Evolutionary conservation across 1,140 invertebrate genomes (phyloP).

Genomic region (Euwallacea similis): DNA sequence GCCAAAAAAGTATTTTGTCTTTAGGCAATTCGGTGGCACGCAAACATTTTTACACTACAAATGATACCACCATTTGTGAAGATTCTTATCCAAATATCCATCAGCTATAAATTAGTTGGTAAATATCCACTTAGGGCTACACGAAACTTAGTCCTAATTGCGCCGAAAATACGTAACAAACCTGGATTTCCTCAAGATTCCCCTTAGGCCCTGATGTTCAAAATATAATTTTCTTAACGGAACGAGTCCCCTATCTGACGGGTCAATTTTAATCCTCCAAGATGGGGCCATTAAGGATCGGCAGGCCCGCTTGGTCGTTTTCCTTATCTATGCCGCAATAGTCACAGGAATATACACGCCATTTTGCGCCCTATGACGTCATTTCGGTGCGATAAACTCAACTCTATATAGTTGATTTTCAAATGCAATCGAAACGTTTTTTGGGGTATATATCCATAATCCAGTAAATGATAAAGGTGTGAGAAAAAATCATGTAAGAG

Average conservation of each 20-base stretch:
- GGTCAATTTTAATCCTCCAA: conserved; percentile 31
- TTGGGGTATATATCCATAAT: too few species aligned
- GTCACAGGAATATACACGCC: conserved; percentile 29
- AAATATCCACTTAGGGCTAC: background rate
- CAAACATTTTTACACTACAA: too few species aligned
- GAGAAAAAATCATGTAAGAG: too few species aligned
- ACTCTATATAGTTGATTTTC: background rate
- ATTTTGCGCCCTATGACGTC: conserved; percentile 18
- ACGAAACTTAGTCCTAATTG: background rate
- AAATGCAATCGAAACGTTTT: background rate
- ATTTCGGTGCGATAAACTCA: conserved; percentile 17
- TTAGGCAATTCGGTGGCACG: too few species aligned
- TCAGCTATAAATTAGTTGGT: too few species aligned
- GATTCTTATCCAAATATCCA: too few species aligned
- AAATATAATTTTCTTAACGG: conserved; percentile 26
- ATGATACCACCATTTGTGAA: too few species aligned
- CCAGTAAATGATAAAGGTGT: too few species aligned
- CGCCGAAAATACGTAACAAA: background rate
- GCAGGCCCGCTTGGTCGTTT: conserved; percentile 19
- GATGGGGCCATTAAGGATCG: conserved; percentile 26
- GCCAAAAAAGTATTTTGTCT: too few species aligned
- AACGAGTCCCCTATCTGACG: conserved; percentile 7
- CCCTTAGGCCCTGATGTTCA: background rate
- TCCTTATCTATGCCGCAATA: conserved; percentile 30
- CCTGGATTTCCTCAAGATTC: background rate